Percentiles rank a stretch among this genome's conserved stretches.
Evolutionary conservation across 2,888 invertebrate genomes (phyloP).

Genomic region (Dryadula phaetusa): DNA sequence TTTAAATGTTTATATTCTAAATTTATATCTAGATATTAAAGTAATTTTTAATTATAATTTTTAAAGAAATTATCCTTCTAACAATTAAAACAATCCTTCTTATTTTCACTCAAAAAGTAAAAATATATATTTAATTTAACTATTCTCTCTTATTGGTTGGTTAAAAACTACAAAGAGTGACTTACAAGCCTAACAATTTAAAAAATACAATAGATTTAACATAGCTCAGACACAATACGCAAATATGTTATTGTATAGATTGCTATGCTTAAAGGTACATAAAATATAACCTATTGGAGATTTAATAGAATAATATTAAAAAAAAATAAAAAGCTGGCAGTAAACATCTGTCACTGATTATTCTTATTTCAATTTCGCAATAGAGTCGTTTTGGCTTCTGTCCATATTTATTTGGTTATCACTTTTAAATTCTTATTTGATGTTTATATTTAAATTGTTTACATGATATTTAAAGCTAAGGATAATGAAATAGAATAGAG

Average conservation of each 20-base stretch:
- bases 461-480: slow-evolving; percentile 51
- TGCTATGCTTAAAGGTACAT: not conserved
- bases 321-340: slow-evolving; percentile 27
- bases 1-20: too few relatives aligned
- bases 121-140: too few relatives aligned
- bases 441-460: slow-evolving; percentile 47
- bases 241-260: not conserved
- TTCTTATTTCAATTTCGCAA: slow-evolving; percentile 68
- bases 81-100: too few relatives aligned
- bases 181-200: too few relatives aligned
- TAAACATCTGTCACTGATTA: slow-evolving; percentile 24
- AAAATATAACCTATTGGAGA: not conserved
- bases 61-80: too few relatives aligned
- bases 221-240: not conserved
- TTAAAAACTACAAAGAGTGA: too few relatives aligned
- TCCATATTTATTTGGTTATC: slow-evolving; percentile 63
- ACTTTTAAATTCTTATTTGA: slow-evolving; percentile 58
- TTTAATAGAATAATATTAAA: not conserved
- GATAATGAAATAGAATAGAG: slow-evolving; percentile 55
- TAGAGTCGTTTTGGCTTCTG: slow-evolving; percentile 56
- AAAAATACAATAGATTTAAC: not conserved
- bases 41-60: too few relatives aligned
- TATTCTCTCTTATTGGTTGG: too few relatives aligned
- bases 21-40: too few relatives aligned
- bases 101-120: too few relatives aligned